Percentiles rank a stretch among this genome's conserved stretches.
These are phyloP conservation scores for Austrofundulus limnaeus DNA, from an alignment of 2,113 vertebrate species.

Conservation along the genomic window DNA sequence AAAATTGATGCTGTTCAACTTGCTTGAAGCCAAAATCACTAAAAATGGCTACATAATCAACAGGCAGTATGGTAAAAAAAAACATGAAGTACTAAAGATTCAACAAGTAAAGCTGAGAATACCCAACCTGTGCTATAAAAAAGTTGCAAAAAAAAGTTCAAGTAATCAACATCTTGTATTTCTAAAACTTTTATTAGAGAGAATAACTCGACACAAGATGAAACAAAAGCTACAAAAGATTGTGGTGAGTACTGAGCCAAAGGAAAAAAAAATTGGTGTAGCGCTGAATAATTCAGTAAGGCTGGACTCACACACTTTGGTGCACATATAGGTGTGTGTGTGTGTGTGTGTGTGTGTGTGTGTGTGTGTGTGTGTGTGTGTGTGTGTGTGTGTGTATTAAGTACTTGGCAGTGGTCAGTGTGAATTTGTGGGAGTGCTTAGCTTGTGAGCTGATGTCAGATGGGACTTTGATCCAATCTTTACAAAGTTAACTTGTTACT, in stretches of 20 bases:
- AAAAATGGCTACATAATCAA: not conserved
- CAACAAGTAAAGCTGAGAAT: not conserved
- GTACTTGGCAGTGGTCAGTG: slow-evolving; percentile 5
- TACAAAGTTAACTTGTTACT: slow-evolving; percentile 20
- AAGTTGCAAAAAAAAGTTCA: not conserved
- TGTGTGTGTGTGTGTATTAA: not conserved
- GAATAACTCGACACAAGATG: not conserved
- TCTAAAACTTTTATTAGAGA: not conserved
- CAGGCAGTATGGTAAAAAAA: not conserved
- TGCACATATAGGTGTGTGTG: not conserved
- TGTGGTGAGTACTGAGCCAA: not conserved
- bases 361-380: not conserved
- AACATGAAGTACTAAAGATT: too few relatives aligned
- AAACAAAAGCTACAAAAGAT: not conserved
- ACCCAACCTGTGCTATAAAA: not conserved
- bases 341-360: not conserved
- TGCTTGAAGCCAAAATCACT: not conserved
- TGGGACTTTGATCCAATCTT: slow-evolving; percentile 10
- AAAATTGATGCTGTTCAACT: not conserved
- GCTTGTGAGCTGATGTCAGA: slow-evolving; percentile 19
- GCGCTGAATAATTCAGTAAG: not conserved
- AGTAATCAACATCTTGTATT: not conserved
- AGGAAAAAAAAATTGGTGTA: not conserved
- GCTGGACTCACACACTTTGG: not conserved
- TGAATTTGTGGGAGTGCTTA: slow-evolving; percentile 6